Conservation (phyloP, 2,797 vertebrate genomes). For the Brotogeris chrysoptera region DNA sequence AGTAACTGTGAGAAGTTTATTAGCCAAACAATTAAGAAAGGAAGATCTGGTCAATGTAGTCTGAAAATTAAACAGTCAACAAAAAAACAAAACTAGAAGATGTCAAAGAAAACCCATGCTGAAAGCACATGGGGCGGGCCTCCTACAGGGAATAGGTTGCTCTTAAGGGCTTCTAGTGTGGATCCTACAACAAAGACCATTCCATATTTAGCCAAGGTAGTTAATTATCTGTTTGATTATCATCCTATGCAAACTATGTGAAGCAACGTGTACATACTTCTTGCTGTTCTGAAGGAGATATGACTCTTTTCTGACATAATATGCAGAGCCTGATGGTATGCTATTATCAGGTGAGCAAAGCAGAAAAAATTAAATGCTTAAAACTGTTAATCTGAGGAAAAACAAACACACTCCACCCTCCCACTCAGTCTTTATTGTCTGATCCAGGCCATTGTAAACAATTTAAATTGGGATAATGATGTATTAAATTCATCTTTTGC, state of each 20-base stretch:
- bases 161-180: neutral
- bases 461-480: neutral
- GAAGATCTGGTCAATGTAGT: neutral
- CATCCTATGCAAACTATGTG: neutral
- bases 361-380: neutral
- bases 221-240: neutral
- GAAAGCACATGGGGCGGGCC: neutral
- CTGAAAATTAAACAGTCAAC: neutral
- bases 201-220: neutral
- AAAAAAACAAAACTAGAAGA: neutral
- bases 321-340: neutral
- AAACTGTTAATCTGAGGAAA: neutral
- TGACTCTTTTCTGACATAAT: neutral
- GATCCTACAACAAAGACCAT: neutral
- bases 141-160: neutral
- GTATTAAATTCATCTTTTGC: neutral
- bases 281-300: neutral
- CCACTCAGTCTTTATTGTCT: neutral
- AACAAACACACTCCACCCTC: neutral
- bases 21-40: neutral
- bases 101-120: neutral
- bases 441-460: neutral
- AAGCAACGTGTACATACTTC: neutral
- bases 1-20: neutral
- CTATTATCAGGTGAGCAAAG: neutral